Conservation (phyloP, 2,888 invertebrate species). For the Erynnis tages region DNA sequence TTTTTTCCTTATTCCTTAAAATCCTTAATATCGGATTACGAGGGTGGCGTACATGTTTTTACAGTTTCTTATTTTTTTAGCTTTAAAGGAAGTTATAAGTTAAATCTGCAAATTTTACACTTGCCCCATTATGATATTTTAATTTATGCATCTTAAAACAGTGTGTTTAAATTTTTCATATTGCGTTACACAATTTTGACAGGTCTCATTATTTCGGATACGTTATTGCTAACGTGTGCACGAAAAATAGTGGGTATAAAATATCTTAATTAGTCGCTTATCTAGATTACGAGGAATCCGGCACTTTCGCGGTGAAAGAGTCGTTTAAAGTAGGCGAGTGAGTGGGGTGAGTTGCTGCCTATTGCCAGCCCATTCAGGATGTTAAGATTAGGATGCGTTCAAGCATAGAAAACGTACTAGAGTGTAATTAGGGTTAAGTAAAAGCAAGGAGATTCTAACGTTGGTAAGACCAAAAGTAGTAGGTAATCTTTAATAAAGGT, state of each 20-base stretch:
- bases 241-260: conserved; percentile 16
- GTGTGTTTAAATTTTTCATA: background rate
- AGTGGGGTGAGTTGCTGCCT: background rate
- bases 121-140: conserved; percentile 5
- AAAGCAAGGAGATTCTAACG: too few relatives aligned
- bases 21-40: too few relatives aligned
- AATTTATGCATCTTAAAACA: conserved; percentile 1
- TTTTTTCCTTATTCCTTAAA: too few relatives aligned
- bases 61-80: too few relatives aligned
- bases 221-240: background rate
- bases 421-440: too few relatives aligned
- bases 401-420: too few relatives aligned
- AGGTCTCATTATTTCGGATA: conserved; percentile 3
- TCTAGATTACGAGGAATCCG: conserved; percentile 21
- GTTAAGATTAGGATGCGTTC: background rate
- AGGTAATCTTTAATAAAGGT: too few relatives aligned
- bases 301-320: background rate
- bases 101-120: background rate
- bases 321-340: conserved; percentile 20
- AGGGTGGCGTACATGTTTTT: too few relatives aligned
- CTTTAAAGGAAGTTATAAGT: too few relatives aligned
- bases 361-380: background rate
- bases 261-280: conserved; percentile 17
- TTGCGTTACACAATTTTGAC: conserved; percentile 8
- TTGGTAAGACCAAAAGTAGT: too few relatives aligned